Conservation (phyloP, 2,888 invertebrate genomes). For the Cephus pulcher region DNA sequence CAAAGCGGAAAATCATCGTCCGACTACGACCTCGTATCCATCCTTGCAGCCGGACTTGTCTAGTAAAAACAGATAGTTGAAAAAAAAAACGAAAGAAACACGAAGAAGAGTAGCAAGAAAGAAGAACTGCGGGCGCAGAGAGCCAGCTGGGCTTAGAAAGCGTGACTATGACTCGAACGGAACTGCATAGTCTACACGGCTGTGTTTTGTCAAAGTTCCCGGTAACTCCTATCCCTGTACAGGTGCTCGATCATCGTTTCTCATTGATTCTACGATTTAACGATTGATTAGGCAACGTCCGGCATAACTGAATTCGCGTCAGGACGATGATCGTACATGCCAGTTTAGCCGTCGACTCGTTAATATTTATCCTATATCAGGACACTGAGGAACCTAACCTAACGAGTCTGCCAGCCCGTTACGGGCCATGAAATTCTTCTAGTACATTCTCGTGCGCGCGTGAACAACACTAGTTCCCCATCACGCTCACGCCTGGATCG, state of each 20-base stretch:
- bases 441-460: not conserved
- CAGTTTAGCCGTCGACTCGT: not conserved
- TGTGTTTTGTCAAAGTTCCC: constrained; percentile 28
- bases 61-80: not conserved
- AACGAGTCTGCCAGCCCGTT: not conserved
- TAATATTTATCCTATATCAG: not conserved
- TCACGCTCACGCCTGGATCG: not conserved
- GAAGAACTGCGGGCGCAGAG: not conserved
- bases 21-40: constrained; percentile 19
- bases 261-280: constrained; percentile 30
- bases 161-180: constrained; percentile 31
- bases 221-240: constrained; percentile 26
- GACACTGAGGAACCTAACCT: not conserved
- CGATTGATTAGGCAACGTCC: constrained; percentile 30
- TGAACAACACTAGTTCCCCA: not conserved
- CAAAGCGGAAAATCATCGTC: not conserved
- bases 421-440: not conserved
- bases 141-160: constrained; percentile 34
- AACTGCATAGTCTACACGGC: constrained; percentile 1
- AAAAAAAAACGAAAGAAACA: not conserved
- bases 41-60: constrained; percentile 18
- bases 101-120: not conserved
- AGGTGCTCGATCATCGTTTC: constrained; percentile 28
- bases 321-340: not conserved
- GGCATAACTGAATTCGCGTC: too few species aligned